Evolutionary conservation across 2,888 invertebrate genomes (phyloP).

Genomic region (Tachina lurida): DNA sequence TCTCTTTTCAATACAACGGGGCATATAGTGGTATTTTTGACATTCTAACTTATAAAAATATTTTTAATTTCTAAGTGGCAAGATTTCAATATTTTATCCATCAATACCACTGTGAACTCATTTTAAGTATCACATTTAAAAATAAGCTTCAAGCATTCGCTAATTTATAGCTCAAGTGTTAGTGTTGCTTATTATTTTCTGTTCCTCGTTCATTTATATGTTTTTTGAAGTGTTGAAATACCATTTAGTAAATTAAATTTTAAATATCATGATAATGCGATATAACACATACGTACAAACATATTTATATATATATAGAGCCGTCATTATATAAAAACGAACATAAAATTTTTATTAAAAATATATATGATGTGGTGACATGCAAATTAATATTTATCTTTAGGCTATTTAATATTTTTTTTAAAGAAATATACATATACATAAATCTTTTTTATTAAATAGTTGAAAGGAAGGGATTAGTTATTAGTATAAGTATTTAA

Average conservation of each 20-base stretch:
- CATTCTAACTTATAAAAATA: neutral
- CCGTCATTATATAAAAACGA: neutral
- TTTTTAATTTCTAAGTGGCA: neutral
- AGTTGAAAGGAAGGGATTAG: neutral
- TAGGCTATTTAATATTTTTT: slow-evolving; percentile 53
- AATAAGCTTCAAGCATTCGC: slow-evolving; percentile 21
- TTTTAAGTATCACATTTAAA: neutral
- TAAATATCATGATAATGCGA: slow-evolving; percentile 54
- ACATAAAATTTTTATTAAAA: neutral
- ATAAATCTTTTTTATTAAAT: slow-evolving; percentile 43
- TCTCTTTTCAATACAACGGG: neutral
- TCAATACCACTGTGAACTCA: slow-evolving; percentile 2
- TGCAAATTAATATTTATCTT: slow-evolving; percentile 64
- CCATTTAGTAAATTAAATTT: slow-evolving; percentile 69
- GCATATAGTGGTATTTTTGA: neutral
- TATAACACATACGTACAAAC: slow-evolving; percentile 6
- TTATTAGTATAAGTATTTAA: neutral
- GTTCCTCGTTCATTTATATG: slow-evolving; percentile 6
- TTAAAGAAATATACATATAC: slow-evolving; percentile 23
- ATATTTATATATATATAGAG: too few species aligned
- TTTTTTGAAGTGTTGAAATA: slow-evolving; percentile 58
- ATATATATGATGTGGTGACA: slow-evolving; percentile 62
- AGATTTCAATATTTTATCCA: neutral
- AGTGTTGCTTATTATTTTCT: neutral
- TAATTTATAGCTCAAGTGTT: slow-evolving; percentile 38